Percentiles rank a stretch among this genome's conserved stretches.
phyloP scores from a whole-genome alignment of 2,797 vertebrate genomes.

The Cheracebus regulus region DNA sequence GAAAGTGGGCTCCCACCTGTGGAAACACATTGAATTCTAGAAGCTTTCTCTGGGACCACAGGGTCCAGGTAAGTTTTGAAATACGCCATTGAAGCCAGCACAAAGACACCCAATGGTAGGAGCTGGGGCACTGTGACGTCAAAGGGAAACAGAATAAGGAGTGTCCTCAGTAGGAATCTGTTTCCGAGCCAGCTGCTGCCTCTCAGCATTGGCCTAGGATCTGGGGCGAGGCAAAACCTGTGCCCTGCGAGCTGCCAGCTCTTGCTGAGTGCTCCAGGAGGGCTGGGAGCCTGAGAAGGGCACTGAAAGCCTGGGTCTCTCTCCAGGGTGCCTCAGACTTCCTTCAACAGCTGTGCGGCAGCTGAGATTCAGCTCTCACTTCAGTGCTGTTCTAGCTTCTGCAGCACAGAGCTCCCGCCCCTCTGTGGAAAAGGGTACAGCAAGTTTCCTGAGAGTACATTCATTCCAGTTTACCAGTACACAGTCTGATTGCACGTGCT shows the following conservation, averaged over 20 bases:
- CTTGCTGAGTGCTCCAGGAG: neutral
- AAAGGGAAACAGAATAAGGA: neutral
- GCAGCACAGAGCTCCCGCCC: no score
- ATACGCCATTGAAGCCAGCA: neutral
- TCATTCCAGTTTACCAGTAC: neutral
- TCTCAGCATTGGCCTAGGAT: neutral
- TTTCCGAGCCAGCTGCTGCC: neutral
- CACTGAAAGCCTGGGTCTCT: fast-evolving
- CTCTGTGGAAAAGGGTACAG: neutral
- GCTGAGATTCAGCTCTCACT: fast-evolving
- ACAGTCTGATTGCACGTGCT: neutral
- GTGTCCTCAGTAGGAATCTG: neutral
- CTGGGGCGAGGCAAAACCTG: neutral
- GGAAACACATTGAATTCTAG: neutral
- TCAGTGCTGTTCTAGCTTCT: neutral
- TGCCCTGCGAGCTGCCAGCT: neutral
- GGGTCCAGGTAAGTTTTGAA: neutral
- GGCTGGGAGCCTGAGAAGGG: neutral
- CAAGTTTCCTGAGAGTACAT: no score
- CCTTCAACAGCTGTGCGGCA: neutral
- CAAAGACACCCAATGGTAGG: neutral
- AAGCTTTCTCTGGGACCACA: neutral
- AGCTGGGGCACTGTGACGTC: neutral
- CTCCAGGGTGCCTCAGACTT: neutral
- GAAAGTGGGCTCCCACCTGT: neutral